Evolutionary conservation across 2,888 invertebrate genomes (phyloP).

Genomic region (Chymomyza procnemis): DNA sequence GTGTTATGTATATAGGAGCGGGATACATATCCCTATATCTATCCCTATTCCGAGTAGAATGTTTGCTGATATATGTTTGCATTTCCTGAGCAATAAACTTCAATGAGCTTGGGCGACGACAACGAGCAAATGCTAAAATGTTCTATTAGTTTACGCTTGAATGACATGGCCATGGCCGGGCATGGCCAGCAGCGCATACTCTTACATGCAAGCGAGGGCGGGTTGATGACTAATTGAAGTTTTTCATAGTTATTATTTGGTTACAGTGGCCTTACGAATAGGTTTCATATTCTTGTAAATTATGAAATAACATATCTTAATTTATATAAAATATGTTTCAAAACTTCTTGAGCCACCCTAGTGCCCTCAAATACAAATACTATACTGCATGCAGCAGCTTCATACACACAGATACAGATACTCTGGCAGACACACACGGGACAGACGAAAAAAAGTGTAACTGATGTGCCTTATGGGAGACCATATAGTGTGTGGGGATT

Average conservation of each 20-base stretch:
- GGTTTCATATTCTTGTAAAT: no score
- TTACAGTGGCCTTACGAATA: no score
- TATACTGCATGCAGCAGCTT: no score
- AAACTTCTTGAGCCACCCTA: no score
- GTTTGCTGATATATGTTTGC: slow-evolving; percentile 65
- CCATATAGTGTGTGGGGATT: slow-evolving; percentile 21
- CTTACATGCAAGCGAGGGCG: no score
- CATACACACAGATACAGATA: neutral
- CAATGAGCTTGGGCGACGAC: slow-evolving; percentile 54
- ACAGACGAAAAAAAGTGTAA: slow-evolving; percentile 6
- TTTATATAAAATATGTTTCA: no score
- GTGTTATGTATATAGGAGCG: neutral
- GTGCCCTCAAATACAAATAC: neutral
- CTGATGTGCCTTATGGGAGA: slow-evolving; percentile 35
- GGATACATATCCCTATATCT: neutral
- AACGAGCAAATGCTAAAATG: slow-evolving; percentile 57
- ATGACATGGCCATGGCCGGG: slow-evolving; percentile 16
- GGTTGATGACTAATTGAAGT: no score
- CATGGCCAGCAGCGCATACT: neutral
- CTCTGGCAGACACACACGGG: neutral
- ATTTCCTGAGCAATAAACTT: slow-evolving; percentile 64
- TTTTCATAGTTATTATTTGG: no score
- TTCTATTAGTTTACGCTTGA: slow-evolving; percentile 52
- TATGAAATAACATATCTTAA: no score
- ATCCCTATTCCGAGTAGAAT: slow-evolving; percentile 10